Percentiles rank a stretch among this genome's conserved stretches.
Evolutionary conservation across 2,113 vertebrate genomes (phyloP).

Genomic region (Osmerus eperlanus): DNA sequence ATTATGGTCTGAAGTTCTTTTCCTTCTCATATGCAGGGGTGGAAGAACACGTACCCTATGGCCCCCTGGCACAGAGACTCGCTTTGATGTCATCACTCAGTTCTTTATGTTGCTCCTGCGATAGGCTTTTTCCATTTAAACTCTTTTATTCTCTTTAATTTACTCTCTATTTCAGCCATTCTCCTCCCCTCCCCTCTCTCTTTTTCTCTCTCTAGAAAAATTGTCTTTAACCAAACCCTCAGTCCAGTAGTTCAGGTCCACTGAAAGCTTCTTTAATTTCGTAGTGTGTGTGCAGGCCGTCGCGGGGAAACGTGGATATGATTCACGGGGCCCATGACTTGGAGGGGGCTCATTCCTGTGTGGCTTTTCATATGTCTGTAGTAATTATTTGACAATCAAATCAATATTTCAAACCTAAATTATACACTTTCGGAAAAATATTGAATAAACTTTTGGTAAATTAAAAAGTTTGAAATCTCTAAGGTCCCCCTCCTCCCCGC

Average conservation of each 20-base stretch:
- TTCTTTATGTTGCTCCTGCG: constrained; percentile 61
- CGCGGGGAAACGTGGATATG: too few relatives aligned
- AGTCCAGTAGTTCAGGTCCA: constrained; percentile 45
- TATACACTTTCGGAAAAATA: too few relatives aligned
- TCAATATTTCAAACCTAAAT: too few relatives aligned
- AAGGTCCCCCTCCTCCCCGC: too few relatives aligned
- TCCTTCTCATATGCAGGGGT: constrained; percentile 49
- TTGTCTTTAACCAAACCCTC: neutral
- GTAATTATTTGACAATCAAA: too few relatives aligned
- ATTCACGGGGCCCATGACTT: too few relatives aligned
- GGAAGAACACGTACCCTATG: constrained; percentile 52
- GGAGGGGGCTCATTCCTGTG: too few relatives aligned
- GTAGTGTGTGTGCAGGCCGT: too few relatives aligned
- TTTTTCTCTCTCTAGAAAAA: constrained; percentile 30
- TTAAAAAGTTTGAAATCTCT: too few relatives aligned
- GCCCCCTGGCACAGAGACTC: constrained; percentile 47
- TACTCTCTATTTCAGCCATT: constrained; percentile 56
- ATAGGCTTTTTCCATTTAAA: constrained; percentile 65
- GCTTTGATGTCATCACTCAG: constrained; percentile 59
- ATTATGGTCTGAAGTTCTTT: constrained; percentile 47
- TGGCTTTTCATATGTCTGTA: too few relatives aligned
- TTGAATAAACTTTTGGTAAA: too few relatives aligned
- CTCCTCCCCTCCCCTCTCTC: constrained; percentile 48
- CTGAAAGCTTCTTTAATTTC: neutral
- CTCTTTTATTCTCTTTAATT: constrained; percentile 68